Conservation (phyloP, 2,888 invertebrate genomes). For the Melolontha melolontha region DNA sequence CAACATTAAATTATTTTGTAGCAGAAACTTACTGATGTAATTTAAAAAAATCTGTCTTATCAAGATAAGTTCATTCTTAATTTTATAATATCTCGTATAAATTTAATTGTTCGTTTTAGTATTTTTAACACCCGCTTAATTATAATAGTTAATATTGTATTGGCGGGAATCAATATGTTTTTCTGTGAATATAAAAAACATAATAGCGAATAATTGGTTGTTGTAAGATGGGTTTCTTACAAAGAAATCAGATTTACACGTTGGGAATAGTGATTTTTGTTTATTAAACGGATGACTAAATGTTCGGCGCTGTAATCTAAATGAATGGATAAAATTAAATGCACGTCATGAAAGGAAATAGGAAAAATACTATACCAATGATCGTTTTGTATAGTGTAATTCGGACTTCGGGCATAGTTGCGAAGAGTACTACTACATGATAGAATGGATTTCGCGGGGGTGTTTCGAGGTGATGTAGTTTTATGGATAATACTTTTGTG, state of each 20-base stretch:
- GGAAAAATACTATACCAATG: conserved; percentile 1
- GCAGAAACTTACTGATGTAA: too few species aligned
- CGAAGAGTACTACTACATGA: conserved; percentile 31
- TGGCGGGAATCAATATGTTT: conserved; percentile 6
- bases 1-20: too few species aligned
- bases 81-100: too few species aligned
- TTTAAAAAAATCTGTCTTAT: too few species aligned
- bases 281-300: conserved; percentile 2
- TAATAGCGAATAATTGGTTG: conserved; percentile 3
- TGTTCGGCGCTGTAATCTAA: conserved; percentile 6
- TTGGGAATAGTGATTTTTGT: conserved; percentile 19
- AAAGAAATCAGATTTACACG: conserved; percentile 5
- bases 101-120: too few species aligned
- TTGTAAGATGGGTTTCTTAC: conserved; percentile 31
- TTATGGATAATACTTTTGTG: conserved; percentile 41
- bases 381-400: conserved; percentile 38
- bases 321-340: conserved; percentile 29
- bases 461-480: conserved; percentile 50
- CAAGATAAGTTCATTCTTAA: too few species aligned
- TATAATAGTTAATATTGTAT: neutral
- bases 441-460: conserved; percentile 46
- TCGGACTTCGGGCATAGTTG: conserved; percentile 38
- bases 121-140: neutral
- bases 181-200: conserved; percentile 1
- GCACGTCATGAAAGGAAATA: conserved; percentile 17